Evolutionary conservation across 2,888 invertebrate genomes (phyloP).

Genomic region (Anthrax anthrax): DNA sequence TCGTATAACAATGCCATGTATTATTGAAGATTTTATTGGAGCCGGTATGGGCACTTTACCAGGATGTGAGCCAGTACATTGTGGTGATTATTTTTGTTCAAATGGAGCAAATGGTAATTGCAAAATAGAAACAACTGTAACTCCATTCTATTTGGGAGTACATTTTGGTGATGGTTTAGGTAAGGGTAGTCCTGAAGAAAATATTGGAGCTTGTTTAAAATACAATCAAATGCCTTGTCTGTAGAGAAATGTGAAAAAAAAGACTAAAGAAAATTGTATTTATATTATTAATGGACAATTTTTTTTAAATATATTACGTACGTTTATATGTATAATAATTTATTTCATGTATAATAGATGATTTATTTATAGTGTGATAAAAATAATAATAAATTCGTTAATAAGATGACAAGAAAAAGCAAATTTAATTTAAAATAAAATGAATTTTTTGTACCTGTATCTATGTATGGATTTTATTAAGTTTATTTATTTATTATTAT

Average conservation of each 20-base stretch:
- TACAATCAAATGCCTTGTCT: conserved; percentile 59
- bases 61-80: conserved; percentile 63
- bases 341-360: too few species aligned
- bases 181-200: conserved; percentile 63
- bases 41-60: conserved; percentile 40
- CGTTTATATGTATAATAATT: too few species aligned
- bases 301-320: too few species aligned
- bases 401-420: too few species aligned
- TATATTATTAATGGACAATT: too few species aligned
- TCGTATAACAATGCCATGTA: conserved; percentile 66
- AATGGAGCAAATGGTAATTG: conserved; percentile 30
- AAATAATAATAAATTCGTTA: too few species aligned
- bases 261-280: too few species aligned
- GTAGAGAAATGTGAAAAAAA: conserved; percentile 10
- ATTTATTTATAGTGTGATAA: too few species aligned
- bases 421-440: too few species aligned
- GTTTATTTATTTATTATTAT: too few species aligned
- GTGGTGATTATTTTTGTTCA: conserved; percentile 58
- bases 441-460: too few species aligned
- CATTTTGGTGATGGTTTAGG: conserved; percentile 55
- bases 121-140: conserved; percentile 57
- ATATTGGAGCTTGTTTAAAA: conserved; percentile 63
- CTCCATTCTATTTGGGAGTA: conserved; percentile 64
- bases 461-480: too few species aligned
- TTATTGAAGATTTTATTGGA: conserved; percentile 69